Base-by-base conservation (phyloP, 2,797 vertebrate genomes). In the Poliocrania exsul region DNA sequence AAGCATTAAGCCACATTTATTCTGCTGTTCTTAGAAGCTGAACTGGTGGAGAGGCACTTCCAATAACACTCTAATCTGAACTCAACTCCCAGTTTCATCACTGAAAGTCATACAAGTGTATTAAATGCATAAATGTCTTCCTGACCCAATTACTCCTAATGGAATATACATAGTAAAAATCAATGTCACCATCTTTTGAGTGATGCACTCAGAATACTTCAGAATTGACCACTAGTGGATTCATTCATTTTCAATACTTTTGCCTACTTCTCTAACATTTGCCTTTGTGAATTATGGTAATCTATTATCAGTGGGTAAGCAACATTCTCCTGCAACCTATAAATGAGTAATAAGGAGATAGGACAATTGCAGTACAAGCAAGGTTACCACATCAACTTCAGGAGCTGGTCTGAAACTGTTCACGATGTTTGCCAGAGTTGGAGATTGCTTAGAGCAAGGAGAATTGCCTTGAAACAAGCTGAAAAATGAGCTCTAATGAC, bases 101-200 rank as follows among this genome's bases (percentile, higher is more conserved):
- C 72, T 91, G 71, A 92, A 93, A 95, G 28, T 89, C 64, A 61
- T 74, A 54, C 29, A 74, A 80, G 64, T 85, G 11, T 82, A 85
- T 77, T 88, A 85, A 78, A 64, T 64, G 35, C 44, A 74, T 71
- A 82, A 87, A 69, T 53, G 61, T 62, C 86, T 92, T 95, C 94
- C 94, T 95, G 88, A 82, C 86, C 64, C 56, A 94, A 88, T 94
- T 93, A 87, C 35, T 86, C 46, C 28, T 95, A 90, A 95, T 94
- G 83, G 88, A 71, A 88, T 82, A 87, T 31, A 74, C 35, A 50
- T 3, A 71, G n/a, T 60, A 92, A 96, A 97, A 97, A 94, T 95
- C 92, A 93, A 93, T 95, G 88, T 80, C 71, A 77, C 51, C 1
- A 1, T 70, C 87, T 85, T 86, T 67, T 53, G 80, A 92, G 35